These are phyloP conservation scores for Prunella fulvescens DNA, from an alignment of 2,113 vertebrate species.

Conservation along the genomic window DNA sequence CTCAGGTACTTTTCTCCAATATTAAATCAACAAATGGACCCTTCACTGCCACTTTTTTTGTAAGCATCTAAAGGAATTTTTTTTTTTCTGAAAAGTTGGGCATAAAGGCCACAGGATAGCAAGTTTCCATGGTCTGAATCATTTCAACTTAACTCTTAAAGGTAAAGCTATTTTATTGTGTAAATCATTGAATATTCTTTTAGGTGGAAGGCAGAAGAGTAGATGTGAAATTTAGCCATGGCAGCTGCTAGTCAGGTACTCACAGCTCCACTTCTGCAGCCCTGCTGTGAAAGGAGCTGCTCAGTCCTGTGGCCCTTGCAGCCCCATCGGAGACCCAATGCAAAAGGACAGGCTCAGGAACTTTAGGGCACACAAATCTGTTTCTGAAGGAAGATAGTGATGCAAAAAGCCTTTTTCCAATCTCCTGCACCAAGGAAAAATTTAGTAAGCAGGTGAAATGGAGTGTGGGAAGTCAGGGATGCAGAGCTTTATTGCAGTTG, in stretches of 20 bases:
- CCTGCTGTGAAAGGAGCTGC: neutral
- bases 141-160: neutral
- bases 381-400: neutral
- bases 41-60: neutral
- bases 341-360: neutral
- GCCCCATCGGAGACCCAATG: rapidly evolving
- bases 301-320: rapidly evolving
- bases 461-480: neutral
- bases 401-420: neutral
- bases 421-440: neutral
- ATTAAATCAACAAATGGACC: neutral
- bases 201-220: neutral
- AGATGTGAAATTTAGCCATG: neutral
- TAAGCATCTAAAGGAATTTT: neutral
- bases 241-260: neutral
- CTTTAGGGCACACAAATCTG: neutral
- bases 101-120: neutral
- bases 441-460: neutral
- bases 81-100: neutral
- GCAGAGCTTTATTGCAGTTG: neutral
- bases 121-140: neutral
- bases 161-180: neutral
- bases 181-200: neutral
- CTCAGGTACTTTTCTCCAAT: neutral
- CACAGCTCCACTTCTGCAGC: neutral